Percentiles rank a stretch among this genome's conserved stretches.
Evolutionary conservation across 2,888 invertebrate genomes (phyloP).

Genomic region (Nomada flava): DNA sequence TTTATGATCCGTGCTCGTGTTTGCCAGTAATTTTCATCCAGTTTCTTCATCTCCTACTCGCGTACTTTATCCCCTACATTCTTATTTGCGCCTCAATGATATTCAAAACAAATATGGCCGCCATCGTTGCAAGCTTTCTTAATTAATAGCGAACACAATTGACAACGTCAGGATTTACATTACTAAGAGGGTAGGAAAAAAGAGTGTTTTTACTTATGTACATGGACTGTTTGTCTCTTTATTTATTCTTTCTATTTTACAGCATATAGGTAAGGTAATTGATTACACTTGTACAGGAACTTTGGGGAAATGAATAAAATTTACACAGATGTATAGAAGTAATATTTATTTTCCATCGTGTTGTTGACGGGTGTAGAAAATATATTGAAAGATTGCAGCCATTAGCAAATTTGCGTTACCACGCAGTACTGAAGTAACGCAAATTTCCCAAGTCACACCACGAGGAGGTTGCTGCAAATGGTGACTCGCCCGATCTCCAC

Average conservation of each 20-base stretch:
- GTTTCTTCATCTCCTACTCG: not conserved
- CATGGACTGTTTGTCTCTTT: too few species aligned
- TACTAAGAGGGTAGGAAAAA: not conserved
- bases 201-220: too few species aligned
- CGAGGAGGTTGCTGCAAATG: slow-evolving; percentile 61
- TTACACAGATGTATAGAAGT: too few species aligned
- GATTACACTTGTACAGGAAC: too few species aligned
- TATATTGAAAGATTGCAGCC: slow-evolving; percentile 29
- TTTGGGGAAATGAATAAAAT: too few species aligned
- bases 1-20: not conserved
- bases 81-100: not conserved
- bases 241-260: too few species aligned
- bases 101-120: slow-evolving; percentile 14
- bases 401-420: slow-evolving; percentile 45
- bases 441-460: slow-evolving; percentile 64
- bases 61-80: too few species aligned
- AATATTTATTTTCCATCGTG: too few species aligned
- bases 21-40: not conserved
- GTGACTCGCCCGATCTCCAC: slow-evolving; percentile 55
- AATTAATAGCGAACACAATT: not conserved
- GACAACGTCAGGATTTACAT: not conserved
- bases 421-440: not conserved
- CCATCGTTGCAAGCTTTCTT: not conserved
- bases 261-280: too few species aligned
- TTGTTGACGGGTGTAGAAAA: too few species aligned